Conservation (phyloP, 2,113 vertebrate genomes). For the Delphinus delphis region DNA sequence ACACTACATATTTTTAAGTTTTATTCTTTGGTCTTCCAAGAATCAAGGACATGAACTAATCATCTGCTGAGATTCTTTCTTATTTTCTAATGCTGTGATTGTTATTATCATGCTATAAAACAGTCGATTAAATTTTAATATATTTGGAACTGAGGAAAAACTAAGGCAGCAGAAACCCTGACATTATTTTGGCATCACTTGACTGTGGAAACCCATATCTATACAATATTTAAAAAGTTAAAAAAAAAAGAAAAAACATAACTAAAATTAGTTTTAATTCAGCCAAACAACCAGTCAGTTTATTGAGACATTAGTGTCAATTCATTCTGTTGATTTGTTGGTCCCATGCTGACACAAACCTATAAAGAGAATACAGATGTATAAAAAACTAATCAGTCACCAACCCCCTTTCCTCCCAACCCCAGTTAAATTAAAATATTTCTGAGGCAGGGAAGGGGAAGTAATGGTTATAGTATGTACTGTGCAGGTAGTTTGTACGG, state of each 20-base stretch:
- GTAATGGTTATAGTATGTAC: not conserved
- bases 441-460: not conserved
- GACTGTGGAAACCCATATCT: not conserved
- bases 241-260: not conserved
- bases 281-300: not conserved
- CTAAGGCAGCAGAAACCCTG: not conserved
- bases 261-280: conserved; percentile 24
- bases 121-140: not conserved
- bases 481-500: not conserved
- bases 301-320: conserved; percentile 53
- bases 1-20: not conserved
- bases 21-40: conserved; percentile 13
- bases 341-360: not conserved
- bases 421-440: not conserved
- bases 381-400: not conserved
- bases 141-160: not conserved
- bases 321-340: not conserved
- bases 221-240: not conserved
- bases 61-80: not conserved
- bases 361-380: not conserved
- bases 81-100: not conserved
- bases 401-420: not conserved
- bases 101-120: not conserved
- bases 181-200: not conserved
- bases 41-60: not conserved